Conservation (phyloP, 2,113 vertebrate species). For the Ceuthmochares aereus region DNA sequence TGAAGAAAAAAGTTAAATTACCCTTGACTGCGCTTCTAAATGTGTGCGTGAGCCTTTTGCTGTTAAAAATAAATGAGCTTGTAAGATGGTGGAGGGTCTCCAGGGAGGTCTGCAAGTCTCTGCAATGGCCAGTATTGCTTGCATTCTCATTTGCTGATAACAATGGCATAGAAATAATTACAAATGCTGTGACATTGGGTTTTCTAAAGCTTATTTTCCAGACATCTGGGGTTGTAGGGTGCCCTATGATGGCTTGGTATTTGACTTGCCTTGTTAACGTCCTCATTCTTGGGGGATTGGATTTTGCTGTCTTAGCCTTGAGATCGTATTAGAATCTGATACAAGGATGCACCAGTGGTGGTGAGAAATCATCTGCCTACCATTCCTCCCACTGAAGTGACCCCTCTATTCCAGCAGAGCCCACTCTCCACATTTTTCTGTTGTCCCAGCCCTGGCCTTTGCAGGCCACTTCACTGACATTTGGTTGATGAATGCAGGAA, state of each 20-base stretch:
- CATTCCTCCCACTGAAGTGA: accelerated
- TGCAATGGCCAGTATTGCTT: background rate
- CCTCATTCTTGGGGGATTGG: background rate
- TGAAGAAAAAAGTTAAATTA: background rate
- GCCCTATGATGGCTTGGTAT: background rate
- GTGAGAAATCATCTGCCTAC: background rate
- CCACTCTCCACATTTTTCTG: background rate
- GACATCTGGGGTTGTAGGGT: background rate
- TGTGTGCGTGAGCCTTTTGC: background rate
- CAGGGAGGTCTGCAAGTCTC: background rate
- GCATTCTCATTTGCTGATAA: background rate
- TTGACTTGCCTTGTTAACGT: background rate
- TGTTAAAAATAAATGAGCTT: slow-evolving; percentile 55
- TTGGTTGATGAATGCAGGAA: background rate
- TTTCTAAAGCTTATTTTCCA: background rate
- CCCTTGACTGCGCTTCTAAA: background rate
- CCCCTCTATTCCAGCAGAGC: background rate
- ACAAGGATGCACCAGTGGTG: background rate
- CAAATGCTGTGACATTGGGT: accelerated
- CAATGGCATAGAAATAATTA: background rate
- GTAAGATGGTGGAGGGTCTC: slow-evolving; percentile 26
- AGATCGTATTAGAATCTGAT: background rate
- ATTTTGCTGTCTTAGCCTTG: background rate
- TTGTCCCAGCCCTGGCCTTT: background rate
- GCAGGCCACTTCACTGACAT: background rate